Evolutionary conservation across 2,888 invertebrate species (phyloP).

Genomic region (Xestia ashworthii): DNA sequence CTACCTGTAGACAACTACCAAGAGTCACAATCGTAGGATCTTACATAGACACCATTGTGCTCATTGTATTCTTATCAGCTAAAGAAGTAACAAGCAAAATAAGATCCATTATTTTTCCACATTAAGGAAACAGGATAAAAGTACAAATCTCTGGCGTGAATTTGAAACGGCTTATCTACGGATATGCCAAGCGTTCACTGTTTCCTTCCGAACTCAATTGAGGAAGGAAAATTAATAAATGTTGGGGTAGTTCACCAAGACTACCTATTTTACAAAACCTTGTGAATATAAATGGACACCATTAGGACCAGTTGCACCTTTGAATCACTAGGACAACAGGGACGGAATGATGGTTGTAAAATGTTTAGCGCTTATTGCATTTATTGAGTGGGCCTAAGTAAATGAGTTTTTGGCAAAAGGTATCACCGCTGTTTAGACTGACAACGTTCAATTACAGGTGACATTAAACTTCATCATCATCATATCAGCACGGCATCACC

Average conservation of each 20-base stretch:
- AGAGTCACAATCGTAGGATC: conserved; percentile 5
- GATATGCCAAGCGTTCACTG: not conserved
- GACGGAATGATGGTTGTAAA: not conserved
- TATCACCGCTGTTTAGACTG: not conserved
- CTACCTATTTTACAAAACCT: not conserved
- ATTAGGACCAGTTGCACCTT: not conserved
- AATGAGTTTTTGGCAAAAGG: not conserved
- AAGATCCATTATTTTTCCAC: not conserved
- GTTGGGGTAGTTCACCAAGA: conserved; percentile 21
- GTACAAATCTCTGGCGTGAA: not conserved
- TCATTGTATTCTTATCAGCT: conserved; percentile 1
- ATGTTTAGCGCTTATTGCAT: too few relatives aligned
- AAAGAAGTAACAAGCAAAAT: not conserved
- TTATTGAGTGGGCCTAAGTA: too few relatives aligned
- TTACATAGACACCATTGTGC: not conserved
- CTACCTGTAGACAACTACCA: conserved; percentile 11
- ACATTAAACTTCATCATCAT: too few relatives aligned
- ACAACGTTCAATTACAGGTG: not conserved
- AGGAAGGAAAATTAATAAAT: conserved; percentile 21
- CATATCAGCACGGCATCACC: too few relatives aligned
- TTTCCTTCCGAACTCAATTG: not conserved
- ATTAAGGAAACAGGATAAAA: not conserved
- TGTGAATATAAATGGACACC: not conserved
- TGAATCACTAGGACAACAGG: not conserved
- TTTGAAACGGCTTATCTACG: not conserved